Conservation (phyloP, 2,113 vertebrate genomes). For the Ameiurus melas region DNA sequence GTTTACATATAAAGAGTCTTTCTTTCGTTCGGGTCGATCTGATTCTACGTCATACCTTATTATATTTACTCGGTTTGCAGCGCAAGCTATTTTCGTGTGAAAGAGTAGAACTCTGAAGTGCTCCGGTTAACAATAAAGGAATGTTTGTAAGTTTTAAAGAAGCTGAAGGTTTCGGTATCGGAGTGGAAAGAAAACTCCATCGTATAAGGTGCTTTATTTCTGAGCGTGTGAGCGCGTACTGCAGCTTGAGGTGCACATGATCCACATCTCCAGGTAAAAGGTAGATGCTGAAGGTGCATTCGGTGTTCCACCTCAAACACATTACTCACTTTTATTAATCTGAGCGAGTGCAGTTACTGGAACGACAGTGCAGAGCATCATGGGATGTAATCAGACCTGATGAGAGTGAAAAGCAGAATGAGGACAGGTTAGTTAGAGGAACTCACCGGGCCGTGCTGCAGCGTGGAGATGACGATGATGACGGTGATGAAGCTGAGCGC, state of each 20-base stretch:
- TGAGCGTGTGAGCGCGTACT: background rate
- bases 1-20: background rate
- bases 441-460: constrained; percentile 87
- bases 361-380: background rate
- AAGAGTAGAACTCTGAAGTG: background rate
- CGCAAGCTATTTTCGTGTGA: too few relatives aligned
- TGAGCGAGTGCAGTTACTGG: background rate
- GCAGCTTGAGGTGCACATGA: background rate
- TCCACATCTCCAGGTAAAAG: background rate
- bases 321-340: background rate
- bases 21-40: background rate
- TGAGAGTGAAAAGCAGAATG: background rate
- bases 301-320: background rate
- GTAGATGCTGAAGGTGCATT: background rate
- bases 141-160: background rate
- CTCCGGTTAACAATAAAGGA: background rate
- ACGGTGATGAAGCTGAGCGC: constrained; percentile 77
- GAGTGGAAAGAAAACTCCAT: background rate
- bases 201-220: background rate
- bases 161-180: background rate
- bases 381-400: background rate
- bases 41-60: background rate
- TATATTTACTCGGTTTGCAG: too few relatives aligned
- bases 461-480: constrained; percentile 59
- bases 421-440: background rate